Evolutionary conservation across 2,888 invertebrate genomes (phyloP).

Genomic region (Sphaeridia pumilis): DNA sequence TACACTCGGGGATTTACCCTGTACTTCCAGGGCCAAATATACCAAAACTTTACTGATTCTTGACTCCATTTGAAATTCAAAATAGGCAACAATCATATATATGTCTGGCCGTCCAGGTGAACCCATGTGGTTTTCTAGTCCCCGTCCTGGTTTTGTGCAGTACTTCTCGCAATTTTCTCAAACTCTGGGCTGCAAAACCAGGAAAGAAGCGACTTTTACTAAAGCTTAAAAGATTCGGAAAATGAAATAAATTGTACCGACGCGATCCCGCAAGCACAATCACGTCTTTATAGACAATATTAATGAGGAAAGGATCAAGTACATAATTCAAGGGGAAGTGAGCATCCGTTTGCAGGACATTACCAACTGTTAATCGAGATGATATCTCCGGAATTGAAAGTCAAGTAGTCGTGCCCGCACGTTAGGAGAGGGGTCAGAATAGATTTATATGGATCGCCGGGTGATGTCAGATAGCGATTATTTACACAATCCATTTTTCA

Average conservation of each 20-base stretch:
- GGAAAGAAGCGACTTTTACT: no score
- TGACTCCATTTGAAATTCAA: slow-evolving; percentile 14
- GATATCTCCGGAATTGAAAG: slow-evolving; percentile 10
- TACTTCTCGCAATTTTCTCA: no score
- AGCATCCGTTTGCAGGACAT: no score
- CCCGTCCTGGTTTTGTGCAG: not conserved
- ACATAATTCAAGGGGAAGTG: not conserved
- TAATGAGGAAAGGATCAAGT: not conserved
- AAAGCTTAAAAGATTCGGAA: no score
- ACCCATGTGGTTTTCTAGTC: not conserved
- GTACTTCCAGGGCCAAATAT: slow-evolving; percentile 10
- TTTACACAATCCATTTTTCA: not conserved
- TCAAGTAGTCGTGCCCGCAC: not conserved
- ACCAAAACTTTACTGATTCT: slow-evolving; percentile 8
- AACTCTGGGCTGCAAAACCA: no score
- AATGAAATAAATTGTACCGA: not conserved
- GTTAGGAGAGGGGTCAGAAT: not conserved
- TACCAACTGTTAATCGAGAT: slow-evolving; percentile 7
- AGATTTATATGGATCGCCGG: not conserved
- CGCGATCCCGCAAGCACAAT: not conserved
- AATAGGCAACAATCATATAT: slow-evolving; percentile 1
- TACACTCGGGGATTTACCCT: slow-evolving; percentile 5
- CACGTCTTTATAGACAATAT: not conserved
- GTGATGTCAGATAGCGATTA: not conserved
- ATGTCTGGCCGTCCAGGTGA: not conserved